Evolutionary conservation across 2,888 invertebrate genomes (phyloP).

Genomic region (Pachydiplax longipennis): DNA sequence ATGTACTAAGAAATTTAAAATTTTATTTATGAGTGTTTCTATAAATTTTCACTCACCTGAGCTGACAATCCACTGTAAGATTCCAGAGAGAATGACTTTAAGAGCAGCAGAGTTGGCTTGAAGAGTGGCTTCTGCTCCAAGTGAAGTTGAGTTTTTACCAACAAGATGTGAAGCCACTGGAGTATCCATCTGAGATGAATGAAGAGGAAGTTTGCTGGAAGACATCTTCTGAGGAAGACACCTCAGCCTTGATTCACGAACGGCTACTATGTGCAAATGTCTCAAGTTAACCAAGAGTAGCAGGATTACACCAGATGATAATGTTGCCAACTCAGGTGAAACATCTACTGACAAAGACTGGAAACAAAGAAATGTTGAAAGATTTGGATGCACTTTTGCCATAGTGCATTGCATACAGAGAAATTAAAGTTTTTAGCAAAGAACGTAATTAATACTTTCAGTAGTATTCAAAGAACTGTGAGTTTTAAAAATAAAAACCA

Average conservation of each 20-base stretch:
- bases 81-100: conserved; percentile 75
- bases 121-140: conserved; percentile 55
- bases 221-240: conserved; percentile 48
- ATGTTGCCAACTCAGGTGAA: conserved; percentile 77
- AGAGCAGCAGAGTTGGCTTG: conserved; percentile 72
- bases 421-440: no score
- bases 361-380: conserved; percentile 34
- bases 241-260: conserved; percentile 54
- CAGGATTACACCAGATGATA: conserved; percentile 81
- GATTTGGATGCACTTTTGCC: background rate
- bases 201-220: conserved; percentile 11
- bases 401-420: background rate
- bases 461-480: no score
- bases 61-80: conserved; percentile 83
- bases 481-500: no score
- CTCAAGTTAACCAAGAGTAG: conserved; percentile 80
- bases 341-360: conserved; percentile 70
- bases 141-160: background rate
- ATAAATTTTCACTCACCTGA: conserved; percentile 60
- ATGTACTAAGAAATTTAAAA: background rate
- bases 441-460: no score
- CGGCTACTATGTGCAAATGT: conserved; percentile 69
- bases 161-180: background rate
- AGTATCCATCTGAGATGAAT: background rate
- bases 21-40: background rate